These are phyloP conservation scores for human (Homo sapiens) DNA, from an alignment of 2,113 vertebrate species.

Conservation along the genomic window GRCh38 chr21:10381501-10382000, in stretches of 20 bases:
- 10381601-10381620: accelerated
- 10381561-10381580: no score
- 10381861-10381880: accelerated
- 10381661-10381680: accelerated
- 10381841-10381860: accelerated
- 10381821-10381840: background rate
- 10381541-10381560: no score
- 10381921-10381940: no score
- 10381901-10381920: background rate
- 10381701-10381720: background rate
- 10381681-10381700: accelerated
- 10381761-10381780: accelerated
- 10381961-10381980: no score
- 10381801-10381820: background rate
- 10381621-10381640: background rate
- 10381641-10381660: background rate
- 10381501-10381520: no score
- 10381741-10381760: background rate
- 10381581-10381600: no score
- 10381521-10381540: no score
- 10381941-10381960: no score
- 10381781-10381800: accelerated
- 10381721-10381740: no score
- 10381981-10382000: no score
- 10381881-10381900: no score